Base-by-base conservation (phyloP, 2,888 invertebrate genomes). In the Nymphalis polychloros region DNA sequence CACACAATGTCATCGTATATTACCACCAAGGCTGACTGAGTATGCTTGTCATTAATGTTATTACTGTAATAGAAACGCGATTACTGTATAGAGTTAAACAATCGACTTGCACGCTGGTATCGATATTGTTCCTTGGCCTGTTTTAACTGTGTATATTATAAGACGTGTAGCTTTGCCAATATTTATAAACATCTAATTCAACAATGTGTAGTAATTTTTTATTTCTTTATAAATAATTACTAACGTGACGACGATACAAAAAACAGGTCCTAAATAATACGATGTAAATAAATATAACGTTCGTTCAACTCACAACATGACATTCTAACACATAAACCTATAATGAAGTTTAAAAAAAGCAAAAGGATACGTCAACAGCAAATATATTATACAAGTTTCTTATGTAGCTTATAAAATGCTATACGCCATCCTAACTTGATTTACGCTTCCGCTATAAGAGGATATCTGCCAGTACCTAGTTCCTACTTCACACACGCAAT, bases 361-460 rank as follows among this genome's bases (percentile, higher is more conserved):
- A 27, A 20, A 63, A 60, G 60, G 46, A 47, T 60, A 48, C 47
- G 17, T 27, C 20, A 46, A 47, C 8, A 23, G 46, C 19, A 47
- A 47, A 52, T 52, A 27, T 13, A 46, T 60, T 41, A 48, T 47
- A 13, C 27, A 46, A 20, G 50, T 59, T 19, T 48, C 27, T 57
- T 57, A 57, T 41, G 60, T 53, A 57, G 41, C 23, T 63, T 61
- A 48, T 59, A 70, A 48, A 59, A 55, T 53, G 47, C 52, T 57
- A 57, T 57, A 57, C 47, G 62, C 55, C 68, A 62, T 73, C 69
- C 69, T 71, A 57, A 59, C 46, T 69, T 70, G 68, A 73, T 73
- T 73, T 70, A 73, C 70, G 57, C 64, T 72, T 73, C 72, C 73
- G 69, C 61, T 53, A 46, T 52, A 60, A 19, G 64, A 67, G 71